Evolutionary conservation across 2,888 invertebrate genomes (phyloP), one percentile per base, ranked within the genome.

Genomic region (Malthinus seriepunctatus): DNA sequence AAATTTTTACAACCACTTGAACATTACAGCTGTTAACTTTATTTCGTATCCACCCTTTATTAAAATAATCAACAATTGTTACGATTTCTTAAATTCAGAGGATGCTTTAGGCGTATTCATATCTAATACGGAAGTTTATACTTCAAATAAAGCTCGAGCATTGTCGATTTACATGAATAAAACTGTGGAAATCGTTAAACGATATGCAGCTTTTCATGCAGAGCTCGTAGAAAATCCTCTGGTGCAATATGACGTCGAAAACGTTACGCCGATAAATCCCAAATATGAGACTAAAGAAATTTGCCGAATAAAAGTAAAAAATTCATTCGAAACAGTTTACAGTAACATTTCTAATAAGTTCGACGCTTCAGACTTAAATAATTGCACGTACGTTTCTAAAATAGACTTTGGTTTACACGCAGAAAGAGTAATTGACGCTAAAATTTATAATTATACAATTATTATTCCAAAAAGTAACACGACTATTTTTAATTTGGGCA

Each of bases 401-500:
- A 38, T 38, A 8, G 35, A 11, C 3, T 42, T 39, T 11, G 52
- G 52, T 8, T 14, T 59, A 48, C 10, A 34, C 32, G 9, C 32
- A 4, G 51, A 58, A 46, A 46, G 59, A n/a, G 8, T 53, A 5
- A 50, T 32, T 7, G 38, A 46, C 33, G 23, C 44, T 32, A 11
- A 38, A 32, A 11, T 62, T 15, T 48, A 32, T 8, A 42, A 58
- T 1, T 49, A 37, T 32, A 11, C 14, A 9, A 56, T 63, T 34
- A 12, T 39, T 23, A 35, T 44, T 1, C 46, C 37, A 11, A 60
- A 58, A 11, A 49, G 23, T 8, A 54, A 48, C 32, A 15, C 11
- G 4, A 54, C 52, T 44, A 35, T 44, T 8, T 65, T 54, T 45
- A 56, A 54, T 14, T 44, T 64, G 31, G 67, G 67, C 8, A 63